Percentiles rank a stretch among this genome's conserved stretches.
phyloP scores from a whole-genome alignment of 2,797 vertebrate genomes.

The Pempheris klunzingeri region DNA sequence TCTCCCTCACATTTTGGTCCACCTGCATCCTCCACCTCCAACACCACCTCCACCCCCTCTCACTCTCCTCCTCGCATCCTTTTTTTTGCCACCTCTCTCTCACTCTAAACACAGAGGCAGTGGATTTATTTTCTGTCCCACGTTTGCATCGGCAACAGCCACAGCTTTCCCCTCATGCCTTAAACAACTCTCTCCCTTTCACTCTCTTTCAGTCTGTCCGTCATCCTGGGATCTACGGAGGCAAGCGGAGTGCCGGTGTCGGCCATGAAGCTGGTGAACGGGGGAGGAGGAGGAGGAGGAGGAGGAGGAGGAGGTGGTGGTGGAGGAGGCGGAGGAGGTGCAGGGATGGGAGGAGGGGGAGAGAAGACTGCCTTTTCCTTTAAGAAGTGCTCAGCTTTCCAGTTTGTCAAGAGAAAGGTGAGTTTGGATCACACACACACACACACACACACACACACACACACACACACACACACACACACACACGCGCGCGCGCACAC shows the following conservation, averaged over 20 bases:
- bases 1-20: constrained; percentile 45
- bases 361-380: constrained; percentile 93
- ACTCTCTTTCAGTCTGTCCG: constrained; percentile 60
- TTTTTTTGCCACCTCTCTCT: constrained; percentile 23
- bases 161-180: constrained; percentile 36
- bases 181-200: constrained; percentile 39
- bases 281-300: constrained; percentile 66
- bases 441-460: too few species aligned
- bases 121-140: constrained; percentile 27
- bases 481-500: neutral
- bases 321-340: constrained; percentile 56
- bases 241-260: constrained; percentile 79
- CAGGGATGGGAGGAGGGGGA: constrained; percentile 60
- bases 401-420: constrained; percentile 99
- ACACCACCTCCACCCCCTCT: constrained; percentile 45
- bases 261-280: constrained; percentile 86
- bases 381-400: constrained; percentile 98
- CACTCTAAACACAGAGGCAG: constrained; percentile 30
- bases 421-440: constrained; percentile 72
- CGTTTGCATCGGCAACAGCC: neutral
- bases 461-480: too few species aligned
- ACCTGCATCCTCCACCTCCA: constrained; percentile 59
- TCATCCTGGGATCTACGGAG: constrained; percentile 87
- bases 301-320: constrained; percentile 40
- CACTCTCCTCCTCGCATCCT: constrained; percentile 53